Evolutionary conservation across 2,797 vertebrate genomes (phyloP).

Genomic region (Phoeniculus purpureus): DNA sequence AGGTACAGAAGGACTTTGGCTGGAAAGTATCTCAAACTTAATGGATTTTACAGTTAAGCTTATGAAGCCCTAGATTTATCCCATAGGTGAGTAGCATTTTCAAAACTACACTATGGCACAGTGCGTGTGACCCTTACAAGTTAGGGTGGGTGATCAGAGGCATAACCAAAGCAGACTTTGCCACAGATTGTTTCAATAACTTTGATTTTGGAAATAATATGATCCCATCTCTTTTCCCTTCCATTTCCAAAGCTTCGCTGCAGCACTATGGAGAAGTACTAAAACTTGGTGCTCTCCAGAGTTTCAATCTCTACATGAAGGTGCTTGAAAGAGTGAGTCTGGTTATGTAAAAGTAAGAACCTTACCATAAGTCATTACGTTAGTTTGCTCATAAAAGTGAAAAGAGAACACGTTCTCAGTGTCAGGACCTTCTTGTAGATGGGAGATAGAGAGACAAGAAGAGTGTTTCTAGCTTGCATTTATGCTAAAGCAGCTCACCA

Average conservation of each 20-base stretch:
- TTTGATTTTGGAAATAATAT: neutral
- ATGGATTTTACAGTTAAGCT: neutral
- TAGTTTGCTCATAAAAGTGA: neutral
- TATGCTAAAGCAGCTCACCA: neutral
- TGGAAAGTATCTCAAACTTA: neutral
- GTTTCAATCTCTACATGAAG: neutral
- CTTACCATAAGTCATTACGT: neutral
- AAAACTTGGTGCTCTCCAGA: neutral
- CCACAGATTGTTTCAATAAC: fast-evolving
- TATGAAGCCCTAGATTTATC: neutral
- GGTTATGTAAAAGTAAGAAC: neutral
- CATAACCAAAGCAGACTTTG: neutral
- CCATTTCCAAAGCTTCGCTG: neutral
- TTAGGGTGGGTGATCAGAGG: neutral
- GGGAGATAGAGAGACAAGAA: neutral
- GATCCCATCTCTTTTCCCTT: neutral
- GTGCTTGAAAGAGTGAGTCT: neutral
- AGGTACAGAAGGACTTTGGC: neutral
- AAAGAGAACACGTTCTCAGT: neutral
- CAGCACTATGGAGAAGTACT: neutral
- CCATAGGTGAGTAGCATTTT: neutral
- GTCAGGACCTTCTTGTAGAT: neutral
- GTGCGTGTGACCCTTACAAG: neutral
- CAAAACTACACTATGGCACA: neutral
- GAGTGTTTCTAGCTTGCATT: neutral